phyloP scores from a whole-genome alignment of 2,888 invertebrate genomes.

The Lycocerus yunnanus region DNA sequence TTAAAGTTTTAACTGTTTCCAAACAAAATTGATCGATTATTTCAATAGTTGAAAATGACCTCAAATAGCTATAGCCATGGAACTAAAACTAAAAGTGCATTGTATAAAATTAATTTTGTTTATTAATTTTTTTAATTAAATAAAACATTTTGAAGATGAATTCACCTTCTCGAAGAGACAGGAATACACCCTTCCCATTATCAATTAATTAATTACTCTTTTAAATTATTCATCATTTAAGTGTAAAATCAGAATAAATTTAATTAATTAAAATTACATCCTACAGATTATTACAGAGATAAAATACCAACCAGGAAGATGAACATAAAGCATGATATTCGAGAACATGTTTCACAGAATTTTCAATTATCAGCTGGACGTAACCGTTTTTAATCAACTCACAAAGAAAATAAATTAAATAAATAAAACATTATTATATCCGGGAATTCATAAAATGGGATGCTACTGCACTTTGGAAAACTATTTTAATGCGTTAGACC shows the following conservation, averaged over 20 bases:
- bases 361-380: not conserved
- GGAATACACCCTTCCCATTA: no score
- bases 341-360: not conserved
- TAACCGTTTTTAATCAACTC: not conserved
- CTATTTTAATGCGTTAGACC: not conserved
- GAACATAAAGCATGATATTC: not conserved
- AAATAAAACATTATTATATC: not conserved
- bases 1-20: no score
- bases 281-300: not conserved
- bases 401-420: not conserved
- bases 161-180: no score
- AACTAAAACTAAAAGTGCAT: no score
- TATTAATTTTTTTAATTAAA: no score
- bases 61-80: no score
- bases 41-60: no score
- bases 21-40: no score
- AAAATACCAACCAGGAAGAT: not conserved
- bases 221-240: no score
- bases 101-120: no score
- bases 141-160: no score
- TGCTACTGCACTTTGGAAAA: not conserved
- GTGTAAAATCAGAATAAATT: not conserved
- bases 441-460: not conserved
- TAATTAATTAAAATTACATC: not conserved
- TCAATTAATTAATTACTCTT: no score